These are phyloP conservation scores for Coelinius sp. DNA, from an alignment of 2,888 invertebrate genomes.

Conservation along the genomic window DNA sequence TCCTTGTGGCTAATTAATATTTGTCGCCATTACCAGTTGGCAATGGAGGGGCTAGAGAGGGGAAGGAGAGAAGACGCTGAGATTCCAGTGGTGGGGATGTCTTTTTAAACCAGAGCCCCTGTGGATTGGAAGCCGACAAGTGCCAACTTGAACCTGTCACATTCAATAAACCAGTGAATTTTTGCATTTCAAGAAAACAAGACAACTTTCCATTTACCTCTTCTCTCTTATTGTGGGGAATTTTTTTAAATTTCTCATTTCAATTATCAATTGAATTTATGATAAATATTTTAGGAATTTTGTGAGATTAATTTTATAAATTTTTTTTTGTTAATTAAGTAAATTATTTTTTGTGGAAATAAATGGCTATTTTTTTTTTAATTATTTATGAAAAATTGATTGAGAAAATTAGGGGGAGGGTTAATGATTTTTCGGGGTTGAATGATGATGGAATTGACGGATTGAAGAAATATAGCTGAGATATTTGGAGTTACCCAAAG, in stretches of 20 bases:
- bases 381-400: no score
- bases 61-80: neutral
- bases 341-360: neutral
- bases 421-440: no score
- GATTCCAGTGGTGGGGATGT: neutral
- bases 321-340: neutral
- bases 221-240: neutral
- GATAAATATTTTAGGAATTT: no score
- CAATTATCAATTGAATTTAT: neutral
- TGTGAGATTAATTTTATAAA: no score
- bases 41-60: neutral
- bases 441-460: no score
- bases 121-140: slow-evolving; percentile 24
- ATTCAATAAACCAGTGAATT: slow-evolving; percentile 32
- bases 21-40: slow-evolving; percentile 61
- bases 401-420: no score
- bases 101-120: slow-evolving; percentile 10
- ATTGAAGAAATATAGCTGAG: no score
- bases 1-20: slow-evolving; percentile 66
- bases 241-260: neutral
- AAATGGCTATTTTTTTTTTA: no score
- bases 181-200: slow-evolving; percentile 31
- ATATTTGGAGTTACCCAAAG: slow-evolving; percentile 39
- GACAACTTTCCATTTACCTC: slow-evolving; percentile 31
- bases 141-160: slow-evolving; percentile 29